A percentile compares a stretch with the other conserved stretches of the same genome.
Evolutionary conservation across 1,140 invertebrate genomes (phyloP).

Genomic region (Aphaenogaster ashmeadi): DNA sequence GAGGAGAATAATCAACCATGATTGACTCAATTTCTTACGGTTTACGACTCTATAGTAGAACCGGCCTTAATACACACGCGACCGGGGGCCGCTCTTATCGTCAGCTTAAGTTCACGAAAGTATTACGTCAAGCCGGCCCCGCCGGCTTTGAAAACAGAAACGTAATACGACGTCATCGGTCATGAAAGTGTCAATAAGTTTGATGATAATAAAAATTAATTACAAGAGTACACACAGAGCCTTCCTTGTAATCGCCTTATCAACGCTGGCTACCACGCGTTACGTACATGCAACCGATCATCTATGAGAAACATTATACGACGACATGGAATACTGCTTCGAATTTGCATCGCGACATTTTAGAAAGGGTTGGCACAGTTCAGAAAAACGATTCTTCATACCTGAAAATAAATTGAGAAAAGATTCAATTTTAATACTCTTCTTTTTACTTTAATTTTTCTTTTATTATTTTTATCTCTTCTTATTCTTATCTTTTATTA

Average conservation of each 20-base stretch:
- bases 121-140: conserved; percentile 23
- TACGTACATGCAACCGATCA: background rate
- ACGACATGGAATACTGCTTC: background rate
- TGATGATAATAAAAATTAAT: conserved; percentile 42
- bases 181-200: conserved; percentile 44
- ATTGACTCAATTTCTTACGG: too few species aligned
- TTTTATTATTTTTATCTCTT: too few species aligned
- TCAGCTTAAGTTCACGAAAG: background rate
- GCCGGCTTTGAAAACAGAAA: conserved; percentile 26
- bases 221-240: background rate
- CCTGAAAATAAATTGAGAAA: background rate
- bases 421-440: background rate
- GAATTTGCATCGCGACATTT: background rate
- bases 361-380: background rate
- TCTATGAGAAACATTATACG: background rate
- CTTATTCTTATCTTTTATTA: too few species aligned
- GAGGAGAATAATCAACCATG: too few species aligned
- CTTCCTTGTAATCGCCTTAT: conserved; percentile 35
- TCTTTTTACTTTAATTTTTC: too few species aligned
- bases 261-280: background rate
- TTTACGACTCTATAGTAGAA: too few species aligned
- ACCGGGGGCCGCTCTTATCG: conserved; percentile 1
- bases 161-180: conserved; percentile 22
- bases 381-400: background rate
- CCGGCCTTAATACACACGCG: too few species aligned